phyloP scores from a whole-genome alignment of 2,888 invertebrate genomes.

The Keiferia lycopersicella region DNA sequence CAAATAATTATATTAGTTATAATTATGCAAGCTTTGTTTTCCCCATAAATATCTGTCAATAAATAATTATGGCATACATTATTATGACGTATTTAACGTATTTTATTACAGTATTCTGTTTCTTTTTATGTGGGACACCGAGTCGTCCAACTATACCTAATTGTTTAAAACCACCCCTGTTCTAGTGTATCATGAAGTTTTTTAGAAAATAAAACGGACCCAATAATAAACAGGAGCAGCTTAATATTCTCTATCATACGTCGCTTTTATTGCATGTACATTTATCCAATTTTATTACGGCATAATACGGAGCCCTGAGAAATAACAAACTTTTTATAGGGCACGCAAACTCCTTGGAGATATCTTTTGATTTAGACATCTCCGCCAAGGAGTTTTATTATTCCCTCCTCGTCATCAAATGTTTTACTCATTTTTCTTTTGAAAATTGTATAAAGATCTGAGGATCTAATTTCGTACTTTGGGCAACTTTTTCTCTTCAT shows the following conservation, averaged over 20 bases:
- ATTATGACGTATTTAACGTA: too few species aligned
- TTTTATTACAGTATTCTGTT: too few species aligned
- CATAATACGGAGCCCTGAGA: slow-evolving; percentile 18
- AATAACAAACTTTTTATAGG: slow-evolving; percentile 26
- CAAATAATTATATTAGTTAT: too few species aligned
- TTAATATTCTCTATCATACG: slow-evolving; percentile 13
- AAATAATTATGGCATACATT: too few species aligned
- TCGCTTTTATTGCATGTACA: slow-evolving; percentile 17
- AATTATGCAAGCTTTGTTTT: too few species aligned
- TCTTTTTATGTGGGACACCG: too few species aligned
- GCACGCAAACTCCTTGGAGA: slow-evolving; percentile 26
- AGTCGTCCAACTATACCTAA: background rate
- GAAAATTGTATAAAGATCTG: slow-evolving; percentile 21
- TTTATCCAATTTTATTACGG: slow-evolving; percentile 26
- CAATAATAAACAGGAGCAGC: slow-evolving; percentile 5
- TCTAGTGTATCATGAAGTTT: background rate
- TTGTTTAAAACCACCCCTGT: background rate
- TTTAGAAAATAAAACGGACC: background rate
- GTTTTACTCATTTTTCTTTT: slow-evolving; percentile 28
- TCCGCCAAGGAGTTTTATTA: slow-evolving; percentile 35
- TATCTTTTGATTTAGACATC: slow-evolving; percentile 36
- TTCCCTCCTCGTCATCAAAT: slow-evolving; percentile 34
- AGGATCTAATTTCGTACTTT: slow-evolving; percentile 10
- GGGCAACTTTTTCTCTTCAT: slow-evolving; percentile 9
- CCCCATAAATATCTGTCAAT: too few species aligned